These are phyloP conservation scores for Drosophila ogumai DNA, from an alignment of 1,140 invertebrate species.

Conservation along the genomic window DNA sequence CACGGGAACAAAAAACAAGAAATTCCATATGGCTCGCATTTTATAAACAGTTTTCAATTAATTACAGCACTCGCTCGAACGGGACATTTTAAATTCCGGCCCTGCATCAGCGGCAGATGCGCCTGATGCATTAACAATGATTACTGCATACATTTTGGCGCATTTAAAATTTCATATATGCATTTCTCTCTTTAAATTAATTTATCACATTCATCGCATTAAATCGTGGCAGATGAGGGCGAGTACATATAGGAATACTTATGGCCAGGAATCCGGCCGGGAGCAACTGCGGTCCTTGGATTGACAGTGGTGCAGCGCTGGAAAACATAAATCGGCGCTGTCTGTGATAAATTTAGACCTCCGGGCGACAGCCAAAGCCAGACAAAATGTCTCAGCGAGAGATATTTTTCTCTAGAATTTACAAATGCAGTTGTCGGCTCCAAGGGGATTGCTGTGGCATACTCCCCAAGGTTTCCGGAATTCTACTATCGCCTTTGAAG, in stretches of 20 bases:
- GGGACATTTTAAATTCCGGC: constrained; percentile 44
- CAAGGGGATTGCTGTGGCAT: constrained; percentile 35
- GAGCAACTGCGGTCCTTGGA: constrained; percentile 4
- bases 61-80: constrained; percentile 55
- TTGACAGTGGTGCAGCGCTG: constrained; percentile 24
- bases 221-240: neutral
- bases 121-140: constrained; percentile 48
- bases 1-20: constrained; percentile 27
- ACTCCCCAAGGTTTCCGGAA: constrained; percentile 39
- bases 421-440: constrained; percentile 33
- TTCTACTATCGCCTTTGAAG: constrained; percentile 34
- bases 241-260: neutral
- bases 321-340: constrained; percentile 60
- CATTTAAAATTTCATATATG: constrained; percentile 53
- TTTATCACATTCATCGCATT: constrained; percentile 12
- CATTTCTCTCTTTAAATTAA: constrained; percentile 22
- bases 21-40: constrained; percentile 40
- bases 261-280: neutral
- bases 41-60: constrained; percentile 73
- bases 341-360: constrained; percentile 67
- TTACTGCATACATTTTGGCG: constrained; percentile 49
- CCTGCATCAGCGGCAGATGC: constrained; percentile 29
- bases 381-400: constrained; percentile 52
- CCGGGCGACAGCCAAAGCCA: constrained; percentile 40
- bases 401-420: constrained; percentile 48